Evolutionary conservation across 2,888 invertebrate species (phyloP).

Genomic region (Clitarchus hookeri): DNA sequence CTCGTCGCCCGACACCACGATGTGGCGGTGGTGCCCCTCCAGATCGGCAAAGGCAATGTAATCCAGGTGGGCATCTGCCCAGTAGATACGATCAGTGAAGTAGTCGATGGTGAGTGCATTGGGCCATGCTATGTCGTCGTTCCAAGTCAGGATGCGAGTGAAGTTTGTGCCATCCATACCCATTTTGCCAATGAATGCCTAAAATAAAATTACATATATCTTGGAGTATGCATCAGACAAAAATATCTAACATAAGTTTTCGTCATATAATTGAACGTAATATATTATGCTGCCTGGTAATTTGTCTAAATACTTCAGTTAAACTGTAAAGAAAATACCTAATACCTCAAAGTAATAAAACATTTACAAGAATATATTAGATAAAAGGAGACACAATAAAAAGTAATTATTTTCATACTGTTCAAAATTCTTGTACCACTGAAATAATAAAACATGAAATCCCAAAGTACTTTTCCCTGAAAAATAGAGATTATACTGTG

Average conservation of each 20-base stretch:
- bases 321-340: too few species aligned
- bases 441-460: too few species aligned
- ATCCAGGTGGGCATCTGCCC: slow-evolving; percentile 98
- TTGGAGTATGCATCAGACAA: neutral
- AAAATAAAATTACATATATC: slow-evolving; percentile 48
- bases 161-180: slow-evolving; percentile 96
- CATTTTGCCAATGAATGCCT: slow-evolving; percentile 95
- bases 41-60: slow-evolving; percentile 95
- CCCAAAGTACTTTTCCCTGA: too few species aligned
- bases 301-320: too few species aligned
- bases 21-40: slow-evolving; percentile 85
- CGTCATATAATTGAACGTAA: too few species aligned
- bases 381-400: too few species aligned
- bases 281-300: too few species aligned
- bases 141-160: slow-evolving; percentile 85
- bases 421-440: too few species aligned
- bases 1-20: slow-evolving; percentile 73
- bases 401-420: too few species aligned
- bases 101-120: slow-evolving; percentile 97
- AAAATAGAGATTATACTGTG: too few species aligned
- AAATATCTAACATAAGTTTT: neutral
- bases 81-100: slow-evolving; percentile 92
- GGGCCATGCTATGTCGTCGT: slow-evolving; percentile 97
- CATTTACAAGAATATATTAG: too few species aligned
- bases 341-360: too few species aligned